Conservation (phyloP, 2,888 invertebrate genomes). For the Pantelozetes paolii region DNA sequence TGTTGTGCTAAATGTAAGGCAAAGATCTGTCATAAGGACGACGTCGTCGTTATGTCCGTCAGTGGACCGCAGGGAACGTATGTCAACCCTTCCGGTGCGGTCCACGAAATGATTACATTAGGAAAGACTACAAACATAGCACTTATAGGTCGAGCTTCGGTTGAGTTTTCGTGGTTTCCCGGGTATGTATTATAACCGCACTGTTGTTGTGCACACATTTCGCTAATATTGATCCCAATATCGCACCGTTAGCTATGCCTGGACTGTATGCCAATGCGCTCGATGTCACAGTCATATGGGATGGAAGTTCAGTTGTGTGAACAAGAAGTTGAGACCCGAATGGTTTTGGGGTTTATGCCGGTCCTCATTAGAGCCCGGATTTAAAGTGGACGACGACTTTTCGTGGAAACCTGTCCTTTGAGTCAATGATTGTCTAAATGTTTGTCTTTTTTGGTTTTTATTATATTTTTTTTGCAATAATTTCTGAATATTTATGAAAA, state of each 20-base stretch:
- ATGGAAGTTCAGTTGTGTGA: slow-evolving; percentile 70
- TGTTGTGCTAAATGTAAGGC: slow-evolving; percentile 59
- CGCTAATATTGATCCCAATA: background rate
- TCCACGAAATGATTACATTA: slow-evolving; percentile 73
- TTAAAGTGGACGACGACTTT: slow-evolving; percentile 33
- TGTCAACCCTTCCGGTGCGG: slow-evolving; percentile 72
- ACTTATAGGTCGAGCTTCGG: slow-evolving; percentile 59
- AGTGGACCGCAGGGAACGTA: slow-evolving; percentile 75
- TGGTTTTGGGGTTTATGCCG: slow-evolving; percentile 69
- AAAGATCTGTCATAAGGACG: slow-evolving; percentile 61
- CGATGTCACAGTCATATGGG: slow-evolving; percentile 68
- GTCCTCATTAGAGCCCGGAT: slow-evolving; percentile 43
- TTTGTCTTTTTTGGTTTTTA: background rate
- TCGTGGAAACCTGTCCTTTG: slow-evolving; percentile 34
- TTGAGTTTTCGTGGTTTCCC: slow-evolving; percentile 79
- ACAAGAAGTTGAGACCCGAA: slow-evolving; percentile 61
- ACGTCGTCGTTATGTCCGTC: slow-evolving; percentile 74
- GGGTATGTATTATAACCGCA: slow-evolving; percentile 60
- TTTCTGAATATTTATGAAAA: background rate
- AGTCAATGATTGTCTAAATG: background rate
- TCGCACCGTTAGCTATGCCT: slow-evolving; percentile 61
- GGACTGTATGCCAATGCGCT: slow-evolving; percentile 70
- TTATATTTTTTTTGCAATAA: background rate
- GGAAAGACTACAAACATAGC: slow-evolving; percentile 50
- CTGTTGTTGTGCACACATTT: background rate